phyloP scores from a whole-genome alignment of 2,888 invertebrate species.

The Hyalella azteca region DNA sequence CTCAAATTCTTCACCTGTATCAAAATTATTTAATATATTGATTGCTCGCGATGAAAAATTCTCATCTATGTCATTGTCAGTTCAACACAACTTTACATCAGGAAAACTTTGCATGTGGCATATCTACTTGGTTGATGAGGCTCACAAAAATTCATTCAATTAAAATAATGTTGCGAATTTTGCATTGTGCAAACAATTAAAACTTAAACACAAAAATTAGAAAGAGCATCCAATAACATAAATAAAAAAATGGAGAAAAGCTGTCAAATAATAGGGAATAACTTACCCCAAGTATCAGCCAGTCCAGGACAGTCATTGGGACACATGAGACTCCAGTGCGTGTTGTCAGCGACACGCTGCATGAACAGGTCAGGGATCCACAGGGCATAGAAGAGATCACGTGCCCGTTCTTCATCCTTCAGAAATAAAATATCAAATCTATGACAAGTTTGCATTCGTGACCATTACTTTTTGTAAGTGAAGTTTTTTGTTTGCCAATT shows the following conservation, averaged over 20 bases:
- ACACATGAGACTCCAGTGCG: conserved; percentile 95
- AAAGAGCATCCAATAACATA: neutral
- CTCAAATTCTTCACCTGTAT: conserved; percentile 78
- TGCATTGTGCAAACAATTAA: neutral
- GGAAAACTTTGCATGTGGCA: too few species aligned
- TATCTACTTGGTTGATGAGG: too few species aligned
- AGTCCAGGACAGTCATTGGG: conserved; percentile 91
- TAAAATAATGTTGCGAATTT: neutral
- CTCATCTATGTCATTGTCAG: too few species aligned
- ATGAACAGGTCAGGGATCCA: conserved; percentile 99
- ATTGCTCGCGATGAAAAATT: too few species aligned
- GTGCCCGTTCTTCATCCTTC: conserved; percentile 87
- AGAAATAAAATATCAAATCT: too few species aligned
- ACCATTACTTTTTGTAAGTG: too few species aligned
- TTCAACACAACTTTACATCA: too few species aligned
- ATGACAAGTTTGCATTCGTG: too few species aligned
- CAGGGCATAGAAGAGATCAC: conserved; percentile 94
- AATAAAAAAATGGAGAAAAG: neutral
- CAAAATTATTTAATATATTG: too few species aligned
- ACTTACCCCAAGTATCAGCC: conserved; percentile 83
- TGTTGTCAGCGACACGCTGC: conserved; percentile 85
- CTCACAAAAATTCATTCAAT: neutral
- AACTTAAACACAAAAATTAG: neutral
- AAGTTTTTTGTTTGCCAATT: too few species aligned
- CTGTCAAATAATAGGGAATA: neutral